Base-by-base conservation (phyloP, 2,797 vertebrate species). In the Sebastes matsubarae region DNA sequence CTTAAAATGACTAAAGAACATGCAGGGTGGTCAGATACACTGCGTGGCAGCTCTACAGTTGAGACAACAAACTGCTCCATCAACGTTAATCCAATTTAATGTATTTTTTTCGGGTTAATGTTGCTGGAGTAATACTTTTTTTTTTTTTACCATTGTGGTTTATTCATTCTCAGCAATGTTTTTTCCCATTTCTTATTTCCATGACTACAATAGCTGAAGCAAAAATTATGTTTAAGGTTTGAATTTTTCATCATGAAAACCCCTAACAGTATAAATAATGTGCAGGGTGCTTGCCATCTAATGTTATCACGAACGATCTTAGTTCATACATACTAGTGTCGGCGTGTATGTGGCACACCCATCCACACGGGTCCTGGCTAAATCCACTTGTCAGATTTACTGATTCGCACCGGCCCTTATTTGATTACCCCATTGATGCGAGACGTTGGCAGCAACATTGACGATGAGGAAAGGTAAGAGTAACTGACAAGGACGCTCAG, bases 401-500 rank as follows among this genome's bases (percentile, higher is more conserved):
- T 90, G 82, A 92, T 95, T 95, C 60, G n/a, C 81, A 29, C 60
- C 5, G 18, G 61, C 68, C 81, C 77, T 94, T 87, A 93, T 93
- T 92, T 84, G 89, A 94, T 95, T 92, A 92, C 65, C n/a, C 36
- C 77, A 87, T 84, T 89, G 91, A 93, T 92, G 83, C 75, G 68
- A 88, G 73, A 84, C 70, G 86, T 88, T 92, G 92, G 93, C 93
- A 92, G 88, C 66, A 52, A 77, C 16, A 30, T 78, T 90, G 92
- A 93, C 90, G 88, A 76, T 82, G 87, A 89, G 85, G 81, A 91
- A 91, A 88, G 81, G 86, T 91, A 89, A 92, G 83, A 92, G 81
- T 83, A 90, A 87, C 79, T 87, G 84, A 94, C 94, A 95, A 96
- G 94, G 94, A 92, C 93, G 81, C 82, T 57, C 76, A 4, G 87